These are phyloP conservation scores for Thera britannica DNA, from an alignment of 2,888 invertebrate species.

Conservation along the genomic window DNA sequence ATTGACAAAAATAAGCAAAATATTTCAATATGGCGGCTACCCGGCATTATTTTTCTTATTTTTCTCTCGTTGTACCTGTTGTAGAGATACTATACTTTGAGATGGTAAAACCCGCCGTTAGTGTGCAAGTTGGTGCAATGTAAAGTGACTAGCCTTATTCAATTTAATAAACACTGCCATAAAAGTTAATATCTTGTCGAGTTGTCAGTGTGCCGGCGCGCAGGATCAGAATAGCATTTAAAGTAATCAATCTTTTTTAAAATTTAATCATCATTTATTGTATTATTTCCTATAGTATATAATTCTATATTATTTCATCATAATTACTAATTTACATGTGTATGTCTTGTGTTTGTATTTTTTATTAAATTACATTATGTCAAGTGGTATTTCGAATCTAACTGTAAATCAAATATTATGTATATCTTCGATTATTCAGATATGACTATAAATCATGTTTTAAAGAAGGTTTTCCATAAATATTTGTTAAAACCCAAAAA, in stretches of 20 bases:
- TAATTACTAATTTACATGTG: not conserved
- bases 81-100: no score
- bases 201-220: constrained; percentile 71
- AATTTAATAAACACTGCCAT: constrained; percentile 58
- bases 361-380: not conserved
- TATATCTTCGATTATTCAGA: not conserved
- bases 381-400: not conserved
- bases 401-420: not conserved
- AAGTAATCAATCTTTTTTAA: not conserved
- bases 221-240: constrained; percentile 28
- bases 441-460: not conserved
- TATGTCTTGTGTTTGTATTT: not conserved
- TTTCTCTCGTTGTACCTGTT: no score
- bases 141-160: constrained; percentile 17
- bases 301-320: not conserved
- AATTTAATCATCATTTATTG: not conserved
- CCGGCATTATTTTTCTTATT: no score
- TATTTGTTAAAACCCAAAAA: no score
- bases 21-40: no score
- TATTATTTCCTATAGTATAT: not conserved
- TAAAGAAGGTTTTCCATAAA: no score
- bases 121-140: not conserved
- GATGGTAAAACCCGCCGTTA: not conserved
- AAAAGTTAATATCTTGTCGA: constrained; percentile 44
- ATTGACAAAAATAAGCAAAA: no score